A percentile compares a stretch with the other conserved stretches of the same genome.
Evolutionary conservation across 1,140 invertebrate genomes (phyloP).

Genomic region (Dermatophagoides farinae): DNA sequence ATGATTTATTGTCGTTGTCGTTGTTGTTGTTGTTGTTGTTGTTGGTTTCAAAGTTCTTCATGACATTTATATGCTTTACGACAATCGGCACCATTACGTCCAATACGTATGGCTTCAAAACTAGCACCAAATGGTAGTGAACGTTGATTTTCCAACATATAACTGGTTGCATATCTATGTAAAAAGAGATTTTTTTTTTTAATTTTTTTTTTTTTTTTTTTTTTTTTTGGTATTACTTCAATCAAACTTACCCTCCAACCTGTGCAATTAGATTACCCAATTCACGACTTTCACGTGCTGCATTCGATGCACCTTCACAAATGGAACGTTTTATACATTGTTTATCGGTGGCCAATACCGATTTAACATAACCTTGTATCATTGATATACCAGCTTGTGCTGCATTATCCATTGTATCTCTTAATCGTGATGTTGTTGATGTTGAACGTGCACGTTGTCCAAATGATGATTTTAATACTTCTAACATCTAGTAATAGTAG

Average conservation of each 20-base stretch:
- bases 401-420: slow-evolving; percentile 20
- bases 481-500: slow-evolving; percentile 13
- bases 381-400: slow-evolving; percentile 21
- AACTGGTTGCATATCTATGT: slow-evolving; percentile 58
- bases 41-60: background rate
- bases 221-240: background rate
- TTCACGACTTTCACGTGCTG: slow-evolving; percentile 51
- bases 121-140: slow-evolving; percentile 50
- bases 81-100: slow-evolving; percentile 60
- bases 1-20: background rate
- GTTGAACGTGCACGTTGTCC: slow-evolving; percentile 19
- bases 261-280: slow-evolving; percentile 69
- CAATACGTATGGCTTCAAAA: slow-evolving; percentile 50
- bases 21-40: background rate
- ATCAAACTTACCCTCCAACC: slow-evolving; percentile 57
- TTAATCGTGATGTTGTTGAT: slow-evolving; percentile 10
- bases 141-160: slow-evolving; percentile 47
- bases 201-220: no score
- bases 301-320: slow-evolving; percentile 69
- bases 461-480: slow-evolving; percentile 20
- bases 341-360: slow-evolving; percentile 55
- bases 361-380: slow-evolving; percentile 51
- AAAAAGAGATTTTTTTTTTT: background rate
- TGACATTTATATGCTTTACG: background rate
- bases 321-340: slow-evolving; percentile 55